phyloP scores from a whole-genome alignment of 2,113 vertebrate species.

The Neolamprologus tretocephalus region DNA sequence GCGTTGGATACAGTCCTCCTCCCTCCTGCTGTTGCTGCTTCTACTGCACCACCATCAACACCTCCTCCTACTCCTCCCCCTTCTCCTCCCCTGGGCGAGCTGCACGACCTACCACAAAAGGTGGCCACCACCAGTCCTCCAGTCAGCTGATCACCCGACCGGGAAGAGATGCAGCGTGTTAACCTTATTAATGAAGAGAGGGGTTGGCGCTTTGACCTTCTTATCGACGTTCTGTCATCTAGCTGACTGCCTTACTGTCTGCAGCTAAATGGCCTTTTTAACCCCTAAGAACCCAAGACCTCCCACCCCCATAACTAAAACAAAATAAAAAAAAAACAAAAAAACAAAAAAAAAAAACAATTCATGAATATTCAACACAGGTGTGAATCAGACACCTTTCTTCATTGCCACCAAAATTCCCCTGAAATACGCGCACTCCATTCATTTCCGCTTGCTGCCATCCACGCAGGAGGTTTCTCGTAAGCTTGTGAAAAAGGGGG shows the following conservation, averaged over 20 bases:
- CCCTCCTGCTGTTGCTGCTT: not conserved
- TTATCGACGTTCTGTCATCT: not conserved
- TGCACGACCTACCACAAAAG: not conserved
- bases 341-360: accelerated
- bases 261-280: not conserved
- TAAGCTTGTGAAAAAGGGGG: not conserved
- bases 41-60: not conserved
- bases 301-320: not conserved
- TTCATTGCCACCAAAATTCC: not conserved
- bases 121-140: not conserved
- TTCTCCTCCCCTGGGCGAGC: not conserved
- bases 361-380: not conserved
- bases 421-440: not conserved
- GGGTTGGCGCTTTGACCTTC: not conserved
- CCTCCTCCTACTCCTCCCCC: not conserved
- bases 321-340: accelerated
- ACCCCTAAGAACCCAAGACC: not conserved
- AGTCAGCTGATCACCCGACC: conserved; percentile 1
- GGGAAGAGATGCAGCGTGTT: not conserved
- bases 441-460: not conserved
- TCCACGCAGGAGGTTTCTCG: not conserved
- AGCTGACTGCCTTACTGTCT: not conserved
- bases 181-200: not conserved
- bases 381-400: not conserved
- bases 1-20: not conserved